These are phyloP conservation scores for Myiozetetes cayanensis DNA, from an alignment of 2,113 vertebrate species.

Conservation along the genomic window DNA sequence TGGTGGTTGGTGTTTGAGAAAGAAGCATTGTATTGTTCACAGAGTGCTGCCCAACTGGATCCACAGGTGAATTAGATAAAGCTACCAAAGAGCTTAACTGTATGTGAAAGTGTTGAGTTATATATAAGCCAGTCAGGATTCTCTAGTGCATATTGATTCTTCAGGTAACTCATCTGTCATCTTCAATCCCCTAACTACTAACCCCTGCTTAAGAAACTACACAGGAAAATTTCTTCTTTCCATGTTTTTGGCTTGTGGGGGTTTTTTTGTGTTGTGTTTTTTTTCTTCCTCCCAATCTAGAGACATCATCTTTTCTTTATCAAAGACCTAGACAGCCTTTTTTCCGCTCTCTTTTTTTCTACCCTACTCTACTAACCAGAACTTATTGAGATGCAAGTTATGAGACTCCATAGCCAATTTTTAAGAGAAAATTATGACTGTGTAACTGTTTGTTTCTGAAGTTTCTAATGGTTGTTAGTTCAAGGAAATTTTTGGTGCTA, in stretches of 20 bases:
- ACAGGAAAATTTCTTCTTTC: not conserved
- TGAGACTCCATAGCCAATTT: not conserved
- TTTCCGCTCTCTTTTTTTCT: fast-evolving
- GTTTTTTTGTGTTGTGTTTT: not conserved
- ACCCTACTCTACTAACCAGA: not conserved
- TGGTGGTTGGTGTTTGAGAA: not conserved
- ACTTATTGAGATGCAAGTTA: not conserved
- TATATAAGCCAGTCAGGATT: not conserved
- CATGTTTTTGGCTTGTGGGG: not conserved
- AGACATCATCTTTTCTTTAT: not conserved
- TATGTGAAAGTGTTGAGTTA: not conserved
- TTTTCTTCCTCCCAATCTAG: too few species aligned
- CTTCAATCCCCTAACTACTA: not conserved
- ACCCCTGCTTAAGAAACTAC: not conserved
- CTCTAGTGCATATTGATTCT: not conserved
- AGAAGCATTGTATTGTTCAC: not conserved
- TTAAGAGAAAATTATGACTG: not conserved
- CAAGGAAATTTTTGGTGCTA: not conserved
- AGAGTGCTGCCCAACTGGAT: not conserved
- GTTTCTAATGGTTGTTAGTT: not conserved
- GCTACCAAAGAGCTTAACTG: not conserved
- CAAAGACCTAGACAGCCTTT: not conserved
- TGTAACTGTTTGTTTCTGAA: not conserved
- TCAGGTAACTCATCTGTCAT: not conserved
- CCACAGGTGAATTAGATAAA: not conserved